Evolutionary conservation across 1,140 invertebrate species (phyloP).

Genomic region (Leptoteleia sp.): DNA sequence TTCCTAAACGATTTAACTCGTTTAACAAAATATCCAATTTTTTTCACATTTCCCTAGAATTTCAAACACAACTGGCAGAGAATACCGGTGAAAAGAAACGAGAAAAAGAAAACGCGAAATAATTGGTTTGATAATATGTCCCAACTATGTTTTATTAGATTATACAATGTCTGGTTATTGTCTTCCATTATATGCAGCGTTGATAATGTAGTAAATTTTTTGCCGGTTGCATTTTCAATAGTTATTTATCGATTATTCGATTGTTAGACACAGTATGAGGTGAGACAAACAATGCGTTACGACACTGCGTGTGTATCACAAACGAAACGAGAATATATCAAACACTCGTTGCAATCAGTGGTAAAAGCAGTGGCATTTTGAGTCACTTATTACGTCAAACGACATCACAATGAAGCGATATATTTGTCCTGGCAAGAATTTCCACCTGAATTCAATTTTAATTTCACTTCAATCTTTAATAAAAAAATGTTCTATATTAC

Average conservation of each 20-base stretch:
- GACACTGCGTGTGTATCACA: constrained; percentile 29
- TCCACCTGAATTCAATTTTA: too few species aligned
- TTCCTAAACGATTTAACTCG: too few species aligned
- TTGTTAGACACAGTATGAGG: constrained; percentile 35
- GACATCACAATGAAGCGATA: constrained; percentile 13
- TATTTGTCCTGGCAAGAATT: not conserved
- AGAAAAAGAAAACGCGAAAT: too few species aligned
- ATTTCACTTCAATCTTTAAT: too few species aligned
- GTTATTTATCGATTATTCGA: constrained; percentile 46
- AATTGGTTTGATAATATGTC: not conserved
- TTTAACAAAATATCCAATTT: too few species aligned
- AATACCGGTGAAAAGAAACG: too few species aligned
- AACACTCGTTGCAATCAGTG: constrained; percentile 20
- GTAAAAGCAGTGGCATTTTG: constrained; percentile 14
- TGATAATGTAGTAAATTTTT: constrained; percentile 27
- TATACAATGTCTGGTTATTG: constrained; percentile 28
- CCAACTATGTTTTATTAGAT: constrained; percentile 14
- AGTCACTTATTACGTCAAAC: constrained; percentile 22
- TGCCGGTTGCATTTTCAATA: constrained; percentile 29
- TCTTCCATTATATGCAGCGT: constrained; percentile 16
- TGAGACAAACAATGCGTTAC: constrained; percentile 52
- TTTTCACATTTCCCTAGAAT: too few species aligned
- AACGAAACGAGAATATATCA: constrained; percentile 37
- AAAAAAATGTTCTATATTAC: too few species aligned
- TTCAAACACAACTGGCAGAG: too few species aligned